A percentile compares a stretch with the other conserved stretches of the same genome.
These are phyloP conservation scores for Asarcornis scutulata DNA, from an alignment of 2,113 vertebrate genomes.

Conservation along the genomic window DNA sequence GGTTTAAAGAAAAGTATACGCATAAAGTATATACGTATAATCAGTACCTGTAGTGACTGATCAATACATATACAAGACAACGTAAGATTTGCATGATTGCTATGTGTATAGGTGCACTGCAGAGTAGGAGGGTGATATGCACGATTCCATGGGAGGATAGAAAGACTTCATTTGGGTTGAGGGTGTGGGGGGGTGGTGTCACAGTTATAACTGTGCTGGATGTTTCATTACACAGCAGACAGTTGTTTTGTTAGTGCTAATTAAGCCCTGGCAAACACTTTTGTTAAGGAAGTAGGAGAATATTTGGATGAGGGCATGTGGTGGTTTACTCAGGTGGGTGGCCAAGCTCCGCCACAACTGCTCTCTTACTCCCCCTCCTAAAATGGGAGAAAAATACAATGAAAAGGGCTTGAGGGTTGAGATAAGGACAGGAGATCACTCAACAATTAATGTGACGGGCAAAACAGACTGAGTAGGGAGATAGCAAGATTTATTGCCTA, in stretches of 20 bases:
- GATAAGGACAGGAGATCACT: too few species aligned
- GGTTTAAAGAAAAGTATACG: not conserved
- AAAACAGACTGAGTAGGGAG: too few species aligned
- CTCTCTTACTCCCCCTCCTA: too few species aligned
- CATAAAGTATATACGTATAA: too few species aligned
- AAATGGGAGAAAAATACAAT: too few species aligned
- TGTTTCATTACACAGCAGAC: not conserved
- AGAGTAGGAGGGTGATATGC: not conserved
- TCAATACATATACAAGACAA: not conserved
- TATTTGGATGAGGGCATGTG: not conserved
- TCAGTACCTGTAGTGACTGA: not conserved
- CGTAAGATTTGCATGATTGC: not conserved
- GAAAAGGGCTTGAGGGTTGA: too few species aligned
- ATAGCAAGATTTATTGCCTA: too few species aligned
- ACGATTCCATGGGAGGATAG: not conserved
- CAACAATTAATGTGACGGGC: too few species aligned
- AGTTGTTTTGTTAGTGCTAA: slow-evolving; percentile 13
- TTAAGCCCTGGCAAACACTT: slow-evolving; percentile 28
- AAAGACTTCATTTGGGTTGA: not conserved
- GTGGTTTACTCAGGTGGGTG: too few species aligned
- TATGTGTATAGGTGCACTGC: not conserved
- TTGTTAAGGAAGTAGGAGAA: slow-evolving; percentile 5
- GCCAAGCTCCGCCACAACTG: too few species aligned
- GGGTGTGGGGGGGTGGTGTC: too few species aligned
- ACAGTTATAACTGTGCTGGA: not conserved